phyloP scores from a whole-genome alignment of 2,888 invertebrate species.

The Laothoe populi region DNA sequence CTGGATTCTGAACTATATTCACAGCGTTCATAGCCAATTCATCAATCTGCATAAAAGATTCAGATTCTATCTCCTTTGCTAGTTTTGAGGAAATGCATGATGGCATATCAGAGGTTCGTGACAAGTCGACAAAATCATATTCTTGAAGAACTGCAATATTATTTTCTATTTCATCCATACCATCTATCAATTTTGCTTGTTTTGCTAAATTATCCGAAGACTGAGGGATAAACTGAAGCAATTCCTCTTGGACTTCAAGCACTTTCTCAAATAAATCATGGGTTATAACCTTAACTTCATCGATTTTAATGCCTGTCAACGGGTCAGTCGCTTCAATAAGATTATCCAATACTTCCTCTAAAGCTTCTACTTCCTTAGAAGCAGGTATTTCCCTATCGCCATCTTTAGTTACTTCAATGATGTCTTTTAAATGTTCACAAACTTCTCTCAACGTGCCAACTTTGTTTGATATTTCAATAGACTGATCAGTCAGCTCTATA shows the following conservation, averaged over 20 bases:
- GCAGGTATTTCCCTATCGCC: constrained; percentile 16
- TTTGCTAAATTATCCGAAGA: constrained; percentile 49
- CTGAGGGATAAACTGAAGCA: constrained; percentile 60
- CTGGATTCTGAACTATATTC: constrained; percentile 60
- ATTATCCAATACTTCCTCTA: constrained; percentile 54
- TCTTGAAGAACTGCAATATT: constrained; percentile 70
- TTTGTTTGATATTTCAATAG: constrained; percentile 66
- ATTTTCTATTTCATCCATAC: constrained; percentile 64
- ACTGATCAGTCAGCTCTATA: constrained; percentile 59
- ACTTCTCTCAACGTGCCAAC: constrained; percentile 58
- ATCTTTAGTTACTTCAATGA: constrained; percentile 47
- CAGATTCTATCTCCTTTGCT: constrained; percentile 59
- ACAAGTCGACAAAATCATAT: constrained; percentile 68
- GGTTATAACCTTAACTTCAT: constrained; percentile 59
- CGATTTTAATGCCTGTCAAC: constrained; percentile 57
- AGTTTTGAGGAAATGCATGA: constrained; percentile 53
- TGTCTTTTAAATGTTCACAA: constrained; percentile 59
- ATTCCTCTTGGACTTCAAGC: constrained; percentile 62
- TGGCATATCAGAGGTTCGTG: constrained; percentile 59
- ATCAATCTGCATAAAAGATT: constrained; percentile 59
- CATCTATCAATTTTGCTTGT: constrained; percentile 66
- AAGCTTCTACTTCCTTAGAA: constrained; percentile 43
- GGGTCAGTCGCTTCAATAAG: constrained; percentile 61
- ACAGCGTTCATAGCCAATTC: constrained; percentile 62
- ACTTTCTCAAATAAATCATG: constrained; percentile 65